These are phyloP conservation scores for Channa maculata DNA, from an alignment of 2,113 vertebrate species.

Conservation along the genomic window DNA sequence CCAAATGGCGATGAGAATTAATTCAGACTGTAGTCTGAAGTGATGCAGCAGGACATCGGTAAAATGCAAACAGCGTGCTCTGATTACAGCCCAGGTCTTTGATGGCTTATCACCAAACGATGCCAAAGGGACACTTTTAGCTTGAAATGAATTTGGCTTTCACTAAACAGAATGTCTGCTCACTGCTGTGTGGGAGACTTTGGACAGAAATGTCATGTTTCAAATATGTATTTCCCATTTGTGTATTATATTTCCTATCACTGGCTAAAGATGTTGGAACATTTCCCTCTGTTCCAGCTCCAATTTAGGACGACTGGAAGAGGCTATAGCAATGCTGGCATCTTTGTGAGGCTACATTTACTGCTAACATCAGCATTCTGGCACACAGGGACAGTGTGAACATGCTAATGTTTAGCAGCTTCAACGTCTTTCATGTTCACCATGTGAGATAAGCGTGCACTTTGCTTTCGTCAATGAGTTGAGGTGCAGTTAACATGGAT, in stretches of 20 bases:
- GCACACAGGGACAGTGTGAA: not conserved
- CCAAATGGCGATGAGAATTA: slow-evolving; percentile 16
- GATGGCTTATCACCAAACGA: slow-evolving; percentile 2
- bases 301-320: no score
- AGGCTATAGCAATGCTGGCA: not conserved
- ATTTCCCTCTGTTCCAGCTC: not conserved
- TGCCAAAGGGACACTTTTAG: slow-evolving; percentile 15
- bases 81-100: slow-evolving; percentile 14
- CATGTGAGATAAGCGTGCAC: no score
- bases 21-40: slow-evolving; percentile 19
- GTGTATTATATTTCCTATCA: no score
- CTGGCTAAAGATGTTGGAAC: no score
- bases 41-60: slow-evolving; percentile 8
- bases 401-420: not conserved
- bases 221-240: not conserved
- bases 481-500: no score
- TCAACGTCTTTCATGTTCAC: not conserved
- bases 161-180: not conserved
- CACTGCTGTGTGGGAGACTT: slow-evolving; percentile 21
- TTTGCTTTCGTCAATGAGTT: no score
- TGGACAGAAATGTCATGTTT: not conserved
- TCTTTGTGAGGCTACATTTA: not conserved
- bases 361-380: not conserved
- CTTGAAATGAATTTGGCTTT: not conserved
- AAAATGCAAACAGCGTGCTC: slow-evolving; percentile 17